Conservation (phyloP, 2,888 invertebrate species). For the Aplocera efformata region DNA sequence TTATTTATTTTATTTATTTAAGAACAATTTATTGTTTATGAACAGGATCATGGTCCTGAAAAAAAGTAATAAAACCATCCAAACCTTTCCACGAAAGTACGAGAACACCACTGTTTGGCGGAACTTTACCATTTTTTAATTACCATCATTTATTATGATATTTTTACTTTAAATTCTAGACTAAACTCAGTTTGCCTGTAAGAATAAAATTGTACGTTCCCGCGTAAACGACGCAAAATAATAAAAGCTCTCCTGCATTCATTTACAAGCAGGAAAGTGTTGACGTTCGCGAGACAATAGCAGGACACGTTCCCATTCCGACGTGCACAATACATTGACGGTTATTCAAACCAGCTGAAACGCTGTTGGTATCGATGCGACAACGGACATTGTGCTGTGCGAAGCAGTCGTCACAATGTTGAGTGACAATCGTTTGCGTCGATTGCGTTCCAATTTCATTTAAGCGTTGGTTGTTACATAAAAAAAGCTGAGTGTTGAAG, state of each 20-base stretch:
- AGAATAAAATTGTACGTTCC: no score
- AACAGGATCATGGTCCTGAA: no score
- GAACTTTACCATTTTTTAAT: no score
- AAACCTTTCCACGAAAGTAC: no score
- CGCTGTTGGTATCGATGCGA: slow-evolving; percentile 30
- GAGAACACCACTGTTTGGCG: no score
- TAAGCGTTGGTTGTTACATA: slow-evolving; percentile 7
- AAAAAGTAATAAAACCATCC: no score
- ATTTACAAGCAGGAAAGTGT: slow-evolving; percentile 54
- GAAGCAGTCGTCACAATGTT: slow-evolving; percentile 33
- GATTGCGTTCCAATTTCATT: slow-evolving; percentile 42
- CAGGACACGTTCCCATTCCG: slow-evolving; percentile 47
- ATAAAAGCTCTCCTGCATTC: slow-evolving; percentile 53
- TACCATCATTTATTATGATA: no score
- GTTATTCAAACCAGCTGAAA: slow-evolving; percentile 36
- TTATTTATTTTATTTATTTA: no score
- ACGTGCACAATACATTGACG: slow-evolving; percentile 48
- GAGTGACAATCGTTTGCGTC: slow-evolving; percentile 32
- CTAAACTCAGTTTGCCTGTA: no score
- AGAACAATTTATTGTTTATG: no score
- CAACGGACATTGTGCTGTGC: slow-evolving; percentile 42
- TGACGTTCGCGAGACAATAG: slow-evolving; percentile 52
- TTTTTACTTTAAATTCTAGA: no score
- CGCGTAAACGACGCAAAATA: slow-evolving; percentile 45
- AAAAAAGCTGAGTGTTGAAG: no score